Base-by-base conservation (phyloP, 2,797 vertebrate genomes). In the Pseudochirops corinnae region DNA sequence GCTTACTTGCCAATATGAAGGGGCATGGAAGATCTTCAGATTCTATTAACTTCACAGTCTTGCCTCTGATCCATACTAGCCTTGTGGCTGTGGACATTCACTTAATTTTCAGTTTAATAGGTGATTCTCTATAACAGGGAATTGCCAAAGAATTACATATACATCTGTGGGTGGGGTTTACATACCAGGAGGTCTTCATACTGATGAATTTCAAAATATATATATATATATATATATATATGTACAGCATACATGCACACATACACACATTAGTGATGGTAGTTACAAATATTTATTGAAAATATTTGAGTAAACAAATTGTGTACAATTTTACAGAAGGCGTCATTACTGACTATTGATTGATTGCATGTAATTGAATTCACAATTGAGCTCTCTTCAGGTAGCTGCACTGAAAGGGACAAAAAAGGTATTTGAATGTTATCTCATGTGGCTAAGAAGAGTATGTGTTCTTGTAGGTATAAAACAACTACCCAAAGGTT, bases 401-500 rank as follows among this genome's bases (percentile, higher is more conserved):
- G 21, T 87, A 50, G 39, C 18, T 92, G 1, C 90, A 52, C 31
- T 57, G 9, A 67, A 56, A 62, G 90, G 56, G 94, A 56, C 3
- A 92, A 39, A 92, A 14, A 74, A 94, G 57, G 1, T 92, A 82
- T 53, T 53, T 56, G 13, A 93, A 50, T 50, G 24, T 50, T 46
- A 11, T 24, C 10, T 50, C 67, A 82, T 3, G 18, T 46, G 2
- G 18, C n/a, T 82, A 46, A 82, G 67, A 33, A 67, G 31, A 46
- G 94, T 33, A 56, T 28, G 94, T 82, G 56, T 11, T 55, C 50
- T 93, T 95, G 91, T 31, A 28, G 39, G 93, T 97, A 46, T 82
- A 5, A 62, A 16, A 24, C 91, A 56, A n/a, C 50, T 10, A 87
- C 1, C 6, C 93, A 26, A 94, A 9, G 12, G 67, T 82, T 97